Base-by-base conservation (phyloP, 2,888 invertebrate species). In the Melieria picta region DNA sequence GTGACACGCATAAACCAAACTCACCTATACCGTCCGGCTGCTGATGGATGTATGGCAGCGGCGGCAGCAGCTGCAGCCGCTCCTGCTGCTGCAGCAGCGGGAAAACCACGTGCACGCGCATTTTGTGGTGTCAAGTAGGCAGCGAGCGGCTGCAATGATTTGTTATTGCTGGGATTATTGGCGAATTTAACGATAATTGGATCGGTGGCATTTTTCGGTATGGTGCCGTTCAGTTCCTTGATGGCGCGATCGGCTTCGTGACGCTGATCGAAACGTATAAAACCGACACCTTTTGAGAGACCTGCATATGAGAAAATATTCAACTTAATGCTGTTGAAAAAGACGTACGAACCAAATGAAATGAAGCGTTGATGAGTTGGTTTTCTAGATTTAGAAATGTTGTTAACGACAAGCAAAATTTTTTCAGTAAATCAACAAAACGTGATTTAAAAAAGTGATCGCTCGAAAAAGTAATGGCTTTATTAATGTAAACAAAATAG, bases 161-260 rank as follows among this genome's bases (percentile, higher is more conserved):
- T 93, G 83, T 93, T 93, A 88, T 94, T 95, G 89, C 93, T 93
- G 66, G 96, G 97, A 86, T 96, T 96, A 89, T 97, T 97, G 79
- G 97, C 97, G 88, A 97, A 97, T 89, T 97, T 97, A 82, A 97
- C 97, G 77, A 95, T 96, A 85, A 97, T 95, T 72, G 96, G 95
- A 88, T 96, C 96, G 79, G 93, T 91, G 73, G 94, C 93, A 79
- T 94, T 95, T 84, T 95, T 93, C 63, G 96, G 96, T 86, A 94
- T 92, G 80, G 94, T 94, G 78, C 96, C 96, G 88, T 97, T 96
- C 82, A 97, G 88, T 87, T 95, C 94, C 87, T 94, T 93, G 81
- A 97, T 97, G 71, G 97, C 97, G 67, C 93, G 90, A 87, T 97
- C 97, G 56, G 97, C 97, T 86, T 97, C 97, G 79, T 92, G 91